Percentiles rank a stretch among this genome's conserved stretches.
phyloP scores from a whole-genome alignment of 1,140 invertebrate genomes.

The Heliconius congener region DNA sequence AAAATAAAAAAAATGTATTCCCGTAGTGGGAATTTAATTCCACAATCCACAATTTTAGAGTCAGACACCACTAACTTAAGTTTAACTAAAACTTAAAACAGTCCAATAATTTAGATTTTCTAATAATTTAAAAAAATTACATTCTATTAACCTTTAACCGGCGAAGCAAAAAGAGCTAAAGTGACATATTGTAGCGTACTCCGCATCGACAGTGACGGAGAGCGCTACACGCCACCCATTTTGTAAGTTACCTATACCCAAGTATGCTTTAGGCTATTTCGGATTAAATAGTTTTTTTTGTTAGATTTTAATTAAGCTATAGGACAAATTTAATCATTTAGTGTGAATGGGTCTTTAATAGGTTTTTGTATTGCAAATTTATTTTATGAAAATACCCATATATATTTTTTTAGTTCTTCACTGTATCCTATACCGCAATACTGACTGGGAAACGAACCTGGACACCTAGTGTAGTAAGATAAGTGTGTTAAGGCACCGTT shows the following conservation, averaged over 20 bases:
- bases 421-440: too few species aligned
- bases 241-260: constrained; percentile 17
- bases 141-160: constrained; percentile 14
- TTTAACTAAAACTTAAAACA: background rate
- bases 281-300: background rate
- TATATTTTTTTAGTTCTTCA: too few species aligned
- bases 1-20: too few species aligned
- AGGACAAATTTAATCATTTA: background rate
- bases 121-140: background rate
- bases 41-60: too few species aligned
- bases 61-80: too few species aligned
- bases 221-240: constrained; percentile 42
- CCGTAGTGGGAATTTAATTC: too few species aligned
- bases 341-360: too few species aligned
- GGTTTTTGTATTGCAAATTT: too few species aligned
- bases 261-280: background rate
- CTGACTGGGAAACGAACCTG: too few species aligned
- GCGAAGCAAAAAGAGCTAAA: constrained; percentile 43
- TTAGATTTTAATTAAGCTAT: background rate
- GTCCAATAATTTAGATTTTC: background rate
- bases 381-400: too few species aligned
- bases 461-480: too few species aligned
- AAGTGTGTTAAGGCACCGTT: too few species aligned
- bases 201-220: constrained; percentile 50
- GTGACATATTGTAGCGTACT: constrained; percentile 49